Base-by-base conservation (phyloP, 2,113 vertebrate species). In the Urocitellus parryii region DNA sequence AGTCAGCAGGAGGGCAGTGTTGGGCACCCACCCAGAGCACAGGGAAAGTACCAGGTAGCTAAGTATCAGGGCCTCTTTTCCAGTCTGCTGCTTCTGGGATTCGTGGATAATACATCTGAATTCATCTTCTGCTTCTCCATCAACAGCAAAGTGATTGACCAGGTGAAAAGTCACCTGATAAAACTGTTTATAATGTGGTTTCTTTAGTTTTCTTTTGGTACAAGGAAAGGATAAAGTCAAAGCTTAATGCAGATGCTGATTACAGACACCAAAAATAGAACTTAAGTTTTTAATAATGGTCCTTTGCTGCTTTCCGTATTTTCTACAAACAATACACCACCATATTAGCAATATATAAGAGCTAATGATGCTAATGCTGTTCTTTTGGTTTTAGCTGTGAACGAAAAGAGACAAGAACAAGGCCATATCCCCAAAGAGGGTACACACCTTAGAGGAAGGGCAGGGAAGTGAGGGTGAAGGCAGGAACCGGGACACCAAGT, bases 151-250 rank as follows among this genome's bases (percentile, higher is more conserved):
- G 51, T 53, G 81, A 94, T 56, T 68, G 83, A 78, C 53, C 73
- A 67, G 11, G 63, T 34, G 13, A 34, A 34, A n/a, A 86, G 53
- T 79, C 16, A 2, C 16, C 58, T 63, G 13, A 34, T 76, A 67
- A 79, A 88, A 48, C 67, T 34, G 11, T 76, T 67, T 63, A 90
- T 72, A 72, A 42, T 53, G 17, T 32, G 8, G 78, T 81, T 74
- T 61, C 58, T 90, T 87, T 78, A 45, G 32, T 51, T 94, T 37
- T 92, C 39, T 90, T 83, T 88, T 79, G 88, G 72, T 70, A 76
- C 48, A 83, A 90, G 42, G n/a, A 91, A 63, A 82, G 18, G 11
- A 42, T 7, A 16, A n/a, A 70, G 80, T 63, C 72, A 67, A 82
- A 58, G 12, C 58, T 84, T 82, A 65, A 76, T 37, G n/a, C 6